phyloP scores from a whole-genome alignment of 1,140 invertebrate genomes.

The Drosophila bipectinata region DNA sequence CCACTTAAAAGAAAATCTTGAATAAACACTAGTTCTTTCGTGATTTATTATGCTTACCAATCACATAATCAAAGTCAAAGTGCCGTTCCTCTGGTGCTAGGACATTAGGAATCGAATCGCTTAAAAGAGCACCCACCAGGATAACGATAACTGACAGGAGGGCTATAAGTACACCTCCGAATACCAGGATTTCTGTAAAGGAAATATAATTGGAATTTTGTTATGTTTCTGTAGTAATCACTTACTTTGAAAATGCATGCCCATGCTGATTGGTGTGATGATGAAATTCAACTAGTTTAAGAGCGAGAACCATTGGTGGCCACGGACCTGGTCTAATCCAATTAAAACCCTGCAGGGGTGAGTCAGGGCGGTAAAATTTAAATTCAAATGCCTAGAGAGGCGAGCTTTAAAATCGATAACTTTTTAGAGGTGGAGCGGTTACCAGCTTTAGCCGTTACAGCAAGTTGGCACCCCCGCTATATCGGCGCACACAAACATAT shows the following conservation, averaged over 20 bases:
- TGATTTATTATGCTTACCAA: constrained; percentile 50
- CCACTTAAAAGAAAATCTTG: constrained; percentile 85
- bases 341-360: constrained; percentile 38
- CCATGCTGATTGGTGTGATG: constrained; percentile 39
- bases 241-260: constrained; percentile 63
- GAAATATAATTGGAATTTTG: not conserved
- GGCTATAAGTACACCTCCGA: constrained; percentile 55
- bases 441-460: not conserved
- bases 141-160: constrained; percentile 53
- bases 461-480: not conserved
- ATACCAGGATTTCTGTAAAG: constrained; percentile 56
- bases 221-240: not conserved
- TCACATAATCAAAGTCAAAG: constrained; percentile 74
- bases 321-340: constrained; percentile 54
- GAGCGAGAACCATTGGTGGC: constrained; percentile 18
- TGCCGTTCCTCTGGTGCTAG: constrained; percentile 36
- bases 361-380: constrained; percentile 23
- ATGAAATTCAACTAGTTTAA: constrained; percentile 60
- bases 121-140: constrained; percentile 49
- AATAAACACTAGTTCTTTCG: too few species aligned
- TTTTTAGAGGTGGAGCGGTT: not conserved
- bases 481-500: not conserved
- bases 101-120: constrained; percentile 60
- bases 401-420: not conserved
- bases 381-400: constrained; percentile 16